These are phyloP conservation scores for Dendrolimus kikuchii DNA, from an alignment of 1,140 invertebrate genomes.

Conservation along the genomic window DNA sequence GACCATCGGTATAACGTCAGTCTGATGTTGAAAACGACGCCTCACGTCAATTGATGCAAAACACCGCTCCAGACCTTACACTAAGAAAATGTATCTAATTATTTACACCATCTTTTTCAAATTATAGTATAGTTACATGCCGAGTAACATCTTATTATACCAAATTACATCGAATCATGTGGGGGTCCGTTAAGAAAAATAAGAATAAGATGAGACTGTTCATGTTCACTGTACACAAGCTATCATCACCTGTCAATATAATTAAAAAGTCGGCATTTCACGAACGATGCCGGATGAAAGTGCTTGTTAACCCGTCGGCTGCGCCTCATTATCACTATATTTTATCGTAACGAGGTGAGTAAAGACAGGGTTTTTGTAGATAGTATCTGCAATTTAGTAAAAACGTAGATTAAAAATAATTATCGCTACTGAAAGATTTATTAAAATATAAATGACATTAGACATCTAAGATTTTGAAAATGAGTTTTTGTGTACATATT, in stretches of 20 bases:
- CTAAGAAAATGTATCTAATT: too few species aligned
- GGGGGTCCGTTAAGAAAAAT: neutral
- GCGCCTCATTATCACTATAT: conserved; percentile 37
- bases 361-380: conserved; percentile 1
- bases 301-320: conserved; percentile 36
- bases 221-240: conserved; percentile 10
- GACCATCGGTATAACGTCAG: too few species aligned
- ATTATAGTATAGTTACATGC: neutral
- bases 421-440: too few species aligned
- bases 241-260: conserved; percentile 46
- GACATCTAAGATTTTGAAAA: too few species aligned
- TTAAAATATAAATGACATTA: too few species aligned
- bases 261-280: conserved; percentile 46
- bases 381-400: too few species aligned
- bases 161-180: conserved; percentile 1
- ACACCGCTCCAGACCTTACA: too few species aligned
- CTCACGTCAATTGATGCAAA: too few species aligned
- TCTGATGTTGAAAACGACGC: too few species aligned
- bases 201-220: neutral
- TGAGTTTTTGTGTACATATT: too few species aligned
- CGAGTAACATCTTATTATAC: neutral
- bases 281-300: conserved; percentile 34
- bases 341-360: conserved; percentile 38
- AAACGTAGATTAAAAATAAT: too few species aligned
- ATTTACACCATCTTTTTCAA: too few species aligned